Evolutionary conservation across 2,888 invertebrate species (phyloP).

Genomic region (Ennomos fuscantarius): DNA sequence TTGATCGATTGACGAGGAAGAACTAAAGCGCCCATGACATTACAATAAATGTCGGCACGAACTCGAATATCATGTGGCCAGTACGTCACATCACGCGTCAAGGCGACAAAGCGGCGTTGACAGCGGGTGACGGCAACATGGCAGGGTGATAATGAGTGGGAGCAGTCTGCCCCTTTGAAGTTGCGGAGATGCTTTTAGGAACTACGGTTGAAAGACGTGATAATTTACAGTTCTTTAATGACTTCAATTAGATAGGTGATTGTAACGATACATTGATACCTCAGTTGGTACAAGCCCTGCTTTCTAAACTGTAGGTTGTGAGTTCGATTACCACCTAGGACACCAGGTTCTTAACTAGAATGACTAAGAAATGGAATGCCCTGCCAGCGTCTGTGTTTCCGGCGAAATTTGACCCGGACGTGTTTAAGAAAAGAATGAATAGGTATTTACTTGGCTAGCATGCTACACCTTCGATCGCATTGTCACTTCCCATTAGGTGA

Average conservation of each 20-base stretch:
- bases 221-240: not conserved
- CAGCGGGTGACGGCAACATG: slow-evolving; percentile 31
- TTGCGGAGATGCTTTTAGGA: not conserved
- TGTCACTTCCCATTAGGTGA: no score
- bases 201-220: slow-evolving; percentile 1
- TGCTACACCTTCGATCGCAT: no score
- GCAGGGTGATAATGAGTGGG: slow-evolving; percentile 24
- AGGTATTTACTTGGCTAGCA: no score
- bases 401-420: no score
- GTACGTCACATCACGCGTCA: slow-evolving; percentile 20
- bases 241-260: not conserved
- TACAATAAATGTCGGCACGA: slow-evolving; percentile 15
- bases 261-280: no score
- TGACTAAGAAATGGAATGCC: no score
- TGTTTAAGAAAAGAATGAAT: no score
- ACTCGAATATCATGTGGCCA: slow-evolving; percentile 6
- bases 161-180: slow-evolving; percentile 21
- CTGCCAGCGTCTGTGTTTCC: no score
- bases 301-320: no score
- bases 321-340: no score
- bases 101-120: slow-evolving; percentile 27
- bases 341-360: no score
- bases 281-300: no score
- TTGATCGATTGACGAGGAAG: slow-evolving; percentile 11
- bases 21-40: slow-evolving; percentile 11